phyloP scores from a whole-genome alignment of 2,888 invertebrate species.

The Anorthoa munda region DNA sequence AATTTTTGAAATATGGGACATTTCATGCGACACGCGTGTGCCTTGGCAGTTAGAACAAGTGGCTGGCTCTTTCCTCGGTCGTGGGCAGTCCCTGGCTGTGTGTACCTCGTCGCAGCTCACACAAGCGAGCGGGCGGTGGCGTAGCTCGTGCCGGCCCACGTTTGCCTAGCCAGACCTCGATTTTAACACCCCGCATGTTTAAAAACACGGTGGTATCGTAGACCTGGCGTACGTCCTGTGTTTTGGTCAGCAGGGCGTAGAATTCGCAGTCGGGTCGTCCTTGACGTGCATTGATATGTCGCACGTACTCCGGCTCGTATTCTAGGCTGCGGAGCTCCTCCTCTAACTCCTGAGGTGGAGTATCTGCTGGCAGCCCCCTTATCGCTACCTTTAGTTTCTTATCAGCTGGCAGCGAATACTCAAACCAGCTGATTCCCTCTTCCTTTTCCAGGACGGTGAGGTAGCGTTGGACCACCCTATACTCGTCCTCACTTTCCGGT shows the following conservation, averaged over 20 bases:
- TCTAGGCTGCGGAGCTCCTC: background rate
- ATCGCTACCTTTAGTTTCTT: background rate
- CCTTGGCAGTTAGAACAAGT: constrained; percentile 50
- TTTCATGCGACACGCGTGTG: constrained; percentile 35
- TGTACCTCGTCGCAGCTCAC: background rate
- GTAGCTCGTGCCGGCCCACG: background rate
- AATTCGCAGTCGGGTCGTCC: too few relatives aligned
- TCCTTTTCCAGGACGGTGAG: background rate
- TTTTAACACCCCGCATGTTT: background rate
- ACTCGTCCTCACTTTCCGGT: background rate
- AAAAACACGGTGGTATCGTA: background rate
- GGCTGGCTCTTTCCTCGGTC: background rate
- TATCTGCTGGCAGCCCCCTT: background rate
- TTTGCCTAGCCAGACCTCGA: background rate
- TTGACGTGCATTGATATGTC: too few relatives aligned
- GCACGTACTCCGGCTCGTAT: background rate
- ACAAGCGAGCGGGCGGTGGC: background rate
- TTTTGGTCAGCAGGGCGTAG: too few relatives aligned
- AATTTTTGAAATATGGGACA: constrained; percentile 48
- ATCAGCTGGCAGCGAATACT: too few relatives aligned
- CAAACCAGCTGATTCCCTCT: too few relatives aligned
- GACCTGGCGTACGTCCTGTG: too few relatives aligned
- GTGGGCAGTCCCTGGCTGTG: background rate
- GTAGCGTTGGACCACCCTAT: background rate
- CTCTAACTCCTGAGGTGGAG: background rate